Conservation (phyloP, 2,888 invertebrate species). For the Archaeoteleia sp. region DNA sequence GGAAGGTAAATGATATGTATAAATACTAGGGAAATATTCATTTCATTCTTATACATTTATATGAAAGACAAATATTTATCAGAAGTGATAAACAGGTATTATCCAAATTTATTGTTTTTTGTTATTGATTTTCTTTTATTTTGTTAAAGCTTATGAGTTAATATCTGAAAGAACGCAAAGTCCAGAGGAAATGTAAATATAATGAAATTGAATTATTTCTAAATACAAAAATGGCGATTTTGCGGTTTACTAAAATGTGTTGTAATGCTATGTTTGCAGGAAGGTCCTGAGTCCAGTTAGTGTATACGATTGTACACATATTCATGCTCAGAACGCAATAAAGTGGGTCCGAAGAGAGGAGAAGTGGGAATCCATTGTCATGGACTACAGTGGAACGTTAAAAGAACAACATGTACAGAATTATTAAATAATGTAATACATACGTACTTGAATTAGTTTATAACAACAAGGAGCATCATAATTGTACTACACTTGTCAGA, state of each 20-base stretch:
- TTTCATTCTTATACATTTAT: slow-evolving; percentile 2
- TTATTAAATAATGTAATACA: slow-evolving; percentile 49
- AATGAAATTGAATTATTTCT: background rate
- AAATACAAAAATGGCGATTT: too few relatives aligned
- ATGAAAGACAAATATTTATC: background rate
- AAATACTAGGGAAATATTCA: slow-evolving; percentile 11
- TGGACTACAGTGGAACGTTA: slow-evolving; percentile 37
- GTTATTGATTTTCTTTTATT: too few relatives aligned
- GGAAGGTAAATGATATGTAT: slow-evolving; percentile 25
- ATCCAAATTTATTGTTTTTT: too few relatives aligned
- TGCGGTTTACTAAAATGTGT: background rate
- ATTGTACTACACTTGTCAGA: too few relatives aligned
- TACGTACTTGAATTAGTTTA: slow-evolving; percentile 51
- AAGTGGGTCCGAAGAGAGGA: slow-evolving; percentile 29
- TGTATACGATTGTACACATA: slow-evolving; percentile 27
- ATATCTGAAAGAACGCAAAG: too few relatives aligned
- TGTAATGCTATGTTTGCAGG: slow-evolving; percentile 36
- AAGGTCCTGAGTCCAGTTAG: slow-evolving; percentile 40
- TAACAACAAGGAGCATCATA: slow-evolving; percentile 43
- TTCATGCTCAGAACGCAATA: slow-evolving; percentile 33
- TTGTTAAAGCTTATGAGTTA: too few relatives aligned
- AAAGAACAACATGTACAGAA: slow-evolving; percentile 51
- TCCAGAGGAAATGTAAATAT: too few relatives aligned
- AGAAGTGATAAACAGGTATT: too few relatives aligned
- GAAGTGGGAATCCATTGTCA: slow-evolving; percentile 21